These are phyloP conservation scores for Opisthograptis luteolata DNA, from an alignment of 2,888 invertebrate genomes.

Conservation along the genomic window DNA sequence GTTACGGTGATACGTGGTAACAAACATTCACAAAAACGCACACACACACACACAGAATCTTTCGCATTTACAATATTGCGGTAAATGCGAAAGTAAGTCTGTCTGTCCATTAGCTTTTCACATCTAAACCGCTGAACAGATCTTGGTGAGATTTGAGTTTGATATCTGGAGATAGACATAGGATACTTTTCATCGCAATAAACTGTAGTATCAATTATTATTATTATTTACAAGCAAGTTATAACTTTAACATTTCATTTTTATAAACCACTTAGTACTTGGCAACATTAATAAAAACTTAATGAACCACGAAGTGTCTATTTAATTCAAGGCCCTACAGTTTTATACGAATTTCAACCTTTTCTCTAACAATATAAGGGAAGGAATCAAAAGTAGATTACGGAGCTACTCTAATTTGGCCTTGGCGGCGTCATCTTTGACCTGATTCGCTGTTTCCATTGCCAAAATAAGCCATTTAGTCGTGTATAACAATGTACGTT, in stretches of 20 bases:
- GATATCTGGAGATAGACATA: no score
- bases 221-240: not conserved
- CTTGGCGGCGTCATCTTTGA: slow-evolving; percentile 16
- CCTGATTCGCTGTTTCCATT: slow-evolving; percentile 20
- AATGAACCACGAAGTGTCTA: slow-evolving; percentile 15
- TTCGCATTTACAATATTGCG: no score
- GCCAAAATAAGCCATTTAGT: slow-evolving; percentile 9
- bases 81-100: no score
- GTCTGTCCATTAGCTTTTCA: no score
- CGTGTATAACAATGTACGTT: not conserved
- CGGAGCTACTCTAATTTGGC: slow-evolving; percentile 12
- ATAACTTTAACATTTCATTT: not conserved
- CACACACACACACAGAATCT: no score
- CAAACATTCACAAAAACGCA: no score
- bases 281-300: slow-evolving; percentile 8
- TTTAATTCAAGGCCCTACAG: not conserved
- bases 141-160: no score
- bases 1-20: no score
- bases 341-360: slow-evolving; percentile 14
- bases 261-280: not conserved
- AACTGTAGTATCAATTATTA: no score
- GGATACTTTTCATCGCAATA: no score
- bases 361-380: not conserved
- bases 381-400: slow-evolving; percentile 5
- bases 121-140: no score